A percentile compares a stretch with the other conserved stretches of the same genome.
These are phyloP conservation scores for Gobio gobio DNA, from an alignment of 2,113 vertebrate genomes.

Conservation along the genomic window DNA sequence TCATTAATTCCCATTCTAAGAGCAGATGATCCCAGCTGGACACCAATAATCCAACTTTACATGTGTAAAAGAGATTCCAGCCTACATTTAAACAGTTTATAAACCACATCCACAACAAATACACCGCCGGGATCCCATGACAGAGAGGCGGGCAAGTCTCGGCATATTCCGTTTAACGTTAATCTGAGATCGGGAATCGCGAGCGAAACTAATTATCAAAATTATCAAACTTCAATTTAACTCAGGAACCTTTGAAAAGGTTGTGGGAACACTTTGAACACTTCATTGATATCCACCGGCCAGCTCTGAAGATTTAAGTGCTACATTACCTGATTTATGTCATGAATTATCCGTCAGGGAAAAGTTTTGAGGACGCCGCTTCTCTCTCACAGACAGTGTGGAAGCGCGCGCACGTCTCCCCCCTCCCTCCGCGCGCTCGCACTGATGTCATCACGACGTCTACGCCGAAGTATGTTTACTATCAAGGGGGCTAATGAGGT, in stretches of 20 bases:
- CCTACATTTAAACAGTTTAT: background rate
- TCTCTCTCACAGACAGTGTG: constrained; percentile 68
- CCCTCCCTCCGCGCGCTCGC: constrained; percentile 62
- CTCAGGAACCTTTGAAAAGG: background rate
- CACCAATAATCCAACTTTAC: background rate
- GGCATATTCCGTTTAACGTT: constrained; percentile 64
- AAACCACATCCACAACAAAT: background rate
- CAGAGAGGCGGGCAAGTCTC: constrained; percentile 67
- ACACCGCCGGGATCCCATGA: constrained; percentile 31
- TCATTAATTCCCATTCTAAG: background rate
- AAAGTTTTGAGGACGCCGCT: constrained; percentile 62
- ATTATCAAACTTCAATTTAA: background rate
- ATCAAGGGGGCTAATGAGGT: background rate
- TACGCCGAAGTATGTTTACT: background rate
- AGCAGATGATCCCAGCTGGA: background rate
- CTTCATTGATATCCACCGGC: background rate
- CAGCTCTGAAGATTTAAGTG: background rate
- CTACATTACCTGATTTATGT: constrained; percentile 70
- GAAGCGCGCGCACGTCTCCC: constrained; percentile 63
- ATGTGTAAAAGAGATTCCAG: background rate
- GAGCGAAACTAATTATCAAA: constrained; percentile 12
- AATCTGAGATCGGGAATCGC: constrained; percentile 17
- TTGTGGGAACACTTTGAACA: background rate
- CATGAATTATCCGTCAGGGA: constrained; percentile 66
- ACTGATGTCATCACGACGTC: constrained; percentile 66